Evolutionary conservation across 35 echinoderm and acorn worm genomes (phyloP).

Genomic region (Acanthaster planci): DNA sequence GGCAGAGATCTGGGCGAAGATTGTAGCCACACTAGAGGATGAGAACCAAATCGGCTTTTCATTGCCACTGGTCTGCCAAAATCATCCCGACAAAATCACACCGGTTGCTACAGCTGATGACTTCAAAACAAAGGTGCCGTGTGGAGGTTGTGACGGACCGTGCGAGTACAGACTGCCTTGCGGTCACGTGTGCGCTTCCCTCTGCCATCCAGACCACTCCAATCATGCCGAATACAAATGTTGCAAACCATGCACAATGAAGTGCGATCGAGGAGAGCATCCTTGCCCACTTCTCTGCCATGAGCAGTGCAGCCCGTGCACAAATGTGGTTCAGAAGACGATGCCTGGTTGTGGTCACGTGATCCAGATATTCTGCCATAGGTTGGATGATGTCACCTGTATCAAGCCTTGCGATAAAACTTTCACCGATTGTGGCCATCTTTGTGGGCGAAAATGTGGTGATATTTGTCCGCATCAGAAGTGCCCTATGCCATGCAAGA

Average conservation of each 20-base stretch:
- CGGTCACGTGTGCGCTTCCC: slow-evolving; percentile 64
- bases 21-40: slow-evolving; percentile 37
- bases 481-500: no score
- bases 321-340: not conserved
- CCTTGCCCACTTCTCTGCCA: not conserved
- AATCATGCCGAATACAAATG: slow-evolving; percentile 61
- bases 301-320: not conserved
- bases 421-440: not conserved
- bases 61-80: slow-evolving; percentile 61
- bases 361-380: not conserved
- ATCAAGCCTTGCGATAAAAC: not conserved
- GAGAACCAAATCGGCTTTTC: slow-evolving; percentile 16
- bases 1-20: slow-evolving; percentile 73
- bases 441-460: not conserved
- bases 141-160: slow-evolving; percentile 62
- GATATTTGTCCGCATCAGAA: not conserved
- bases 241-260: slow-evolving; percentile 30
- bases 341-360: not conserved
- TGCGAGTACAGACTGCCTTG: slow-evolving; percentile 66
- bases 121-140: slow-evolving; percentile 55
- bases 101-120: slow-evolving; percentile 38
- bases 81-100: slow-evolving; percentile 58
- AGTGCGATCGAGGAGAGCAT: slow-evolving; percentile 27
- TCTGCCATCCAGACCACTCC: slow-evolving; percentile 62
- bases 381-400: not conserved